These are phyloP conservation scores for Aegypius monachus DNA, from an alignment of 2,113 vertebrate genomes.

Conservation along the genomic window DNA sequence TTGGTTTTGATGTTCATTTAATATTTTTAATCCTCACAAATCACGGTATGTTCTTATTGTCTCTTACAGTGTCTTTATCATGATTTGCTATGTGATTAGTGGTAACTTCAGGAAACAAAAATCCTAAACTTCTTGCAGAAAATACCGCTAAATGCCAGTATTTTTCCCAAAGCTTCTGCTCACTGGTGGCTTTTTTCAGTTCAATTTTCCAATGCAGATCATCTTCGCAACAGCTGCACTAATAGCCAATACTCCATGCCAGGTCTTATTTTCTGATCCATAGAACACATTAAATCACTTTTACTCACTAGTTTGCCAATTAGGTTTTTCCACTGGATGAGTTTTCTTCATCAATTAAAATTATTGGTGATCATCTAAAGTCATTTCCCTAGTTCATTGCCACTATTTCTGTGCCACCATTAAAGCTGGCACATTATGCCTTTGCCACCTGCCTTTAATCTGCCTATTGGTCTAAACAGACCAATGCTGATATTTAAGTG, in stretches of 20 bases:
- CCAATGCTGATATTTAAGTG: background rate
- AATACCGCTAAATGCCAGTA: background rate
- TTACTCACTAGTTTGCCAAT: conserved; percentile 70
- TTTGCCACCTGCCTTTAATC: conserved; percentile 34
- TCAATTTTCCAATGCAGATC: conserved; percentile 24
- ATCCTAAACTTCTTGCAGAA: background rate
- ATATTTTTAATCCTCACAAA: background rate
- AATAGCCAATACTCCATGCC: conserved; percentile 48
- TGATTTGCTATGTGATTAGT: background rate
- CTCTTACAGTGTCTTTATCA: background rate
- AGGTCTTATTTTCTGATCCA: conserved; percentile 59
- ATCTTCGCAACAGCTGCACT: conserved; percentile 54
- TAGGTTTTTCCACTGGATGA: conserved; percentile 70
- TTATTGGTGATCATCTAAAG: conserved; percentile 72
- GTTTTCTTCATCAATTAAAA: conserved; percentile 74
- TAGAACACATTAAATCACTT: conserved; percentile 68
- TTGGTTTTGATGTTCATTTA: background rate
- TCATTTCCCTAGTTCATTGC: conserved; percentile 68
- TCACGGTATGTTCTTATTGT: background rate
- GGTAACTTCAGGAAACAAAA: background rate
- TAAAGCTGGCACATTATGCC: background rate
- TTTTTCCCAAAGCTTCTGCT: background rate
- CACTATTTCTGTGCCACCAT: conserved; percentile 34
- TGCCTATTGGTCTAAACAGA: conserved; percentile 22
- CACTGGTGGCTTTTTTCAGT: background rate